Percentiles rank a stretch among this genome's conserved stretches.
phyloP scores from a whole-genome alignment of 1,140 invertebrate species.

The Mercenaria mercenaria region DNA sequence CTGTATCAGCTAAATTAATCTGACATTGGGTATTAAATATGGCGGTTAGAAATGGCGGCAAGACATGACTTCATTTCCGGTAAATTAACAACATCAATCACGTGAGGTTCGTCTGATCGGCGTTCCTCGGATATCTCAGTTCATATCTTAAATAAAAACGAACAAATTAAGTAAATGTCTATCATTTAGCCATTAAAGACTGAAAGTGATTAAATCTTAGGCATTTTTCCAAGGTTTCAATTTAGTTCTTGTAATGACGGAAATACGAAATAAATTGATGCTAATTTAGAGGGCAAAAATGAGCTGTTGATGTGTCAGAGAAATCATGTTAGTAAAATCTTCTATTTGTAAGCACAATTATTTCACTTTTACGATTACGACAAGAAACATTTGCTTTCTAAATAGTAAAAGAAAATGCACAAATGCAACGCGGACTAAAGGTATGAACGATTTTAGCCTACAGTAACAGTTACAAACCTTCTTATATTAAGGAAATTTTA shows the following conservation, averaged over 20 bases:
- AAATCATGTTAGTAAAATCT: too few species aligned
- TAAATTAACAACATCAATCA: constrained; percentile 61
- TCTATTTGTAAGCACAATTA: too few species aligned
- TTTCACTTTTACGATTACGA: too few species aligned
- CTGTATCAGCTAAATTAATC: constrained; percentile 59
- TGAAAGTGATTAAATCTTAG: constrained; percentile 1
- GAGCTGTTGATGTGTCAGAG: not conserved
- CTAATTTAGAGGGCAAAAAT: not conserved
- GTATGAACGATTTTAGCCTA: too few species aligned
- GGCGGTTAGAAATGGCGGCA: constrained; percentile 61
- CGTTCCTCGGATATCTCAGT: constrained; percentile 19
- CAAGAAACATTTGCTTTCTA: too few species aligned
- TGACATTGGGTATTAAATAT: constrained; percentile 63
- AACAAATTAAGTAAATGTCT: constrained; percentile 45
- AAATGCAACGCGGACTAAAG: too few species aligned
- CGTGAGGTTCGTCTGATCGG: constrained; percentile 12
- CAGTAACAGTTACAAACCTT: too few species aligned
- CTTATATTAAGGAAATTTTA: too few species aligned
- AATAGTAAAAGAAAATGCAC: too few species aligned
- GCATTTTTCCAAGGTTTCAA: not conserved
- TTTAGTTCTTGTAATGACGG: not conserved
- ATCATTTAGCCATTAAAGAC: constrained; percentile 46
- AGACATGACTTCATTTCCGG: constrained; percentile 56
- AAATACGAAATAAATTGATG: constrained; percentile 5
- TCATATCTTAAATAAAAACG: constrained; percentile 24